Conservation (phyloP, 2,797 vertebrate genomes). For the Phoebastria nigripes region DNA sequence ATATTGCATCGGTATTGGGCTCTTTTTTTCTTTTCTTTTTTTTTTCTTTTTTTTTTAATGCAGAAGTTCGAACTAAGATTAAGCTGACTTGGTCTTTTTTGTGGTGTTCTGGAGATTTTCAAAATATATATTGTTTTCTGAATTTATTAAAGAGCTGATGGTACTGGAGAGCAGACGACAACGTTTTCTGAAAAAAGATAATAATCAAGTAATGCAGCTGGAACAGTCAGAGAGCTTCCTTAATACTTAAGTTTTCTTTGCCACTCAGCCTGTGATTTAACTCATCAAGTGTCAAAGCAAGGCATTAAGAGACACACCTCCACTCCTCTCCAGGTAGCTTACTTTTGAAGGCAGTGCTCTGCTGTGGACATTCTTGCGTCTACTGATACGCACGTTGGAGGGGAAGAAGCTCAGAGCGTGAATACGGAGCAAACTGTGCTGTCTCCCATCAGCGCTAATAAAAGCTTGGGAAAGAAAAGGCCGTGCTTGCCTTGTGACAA, state of each 20-base stretch:
- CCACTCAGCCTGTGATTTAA: not conserved
- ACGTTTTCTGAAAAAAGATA: not conserved
- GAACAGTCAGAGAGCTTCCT: not conserved
- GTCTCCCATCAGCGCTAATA: not conserved
- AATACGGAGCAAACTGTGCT: not conserved
- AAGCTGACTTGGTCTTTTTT: not conserved
- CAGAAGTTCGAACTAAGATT: not conserved
- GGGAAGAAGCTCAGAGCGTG: not conserved
- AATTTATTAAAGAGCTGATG: not conserved
- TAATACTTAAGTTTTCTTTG: not conserved
- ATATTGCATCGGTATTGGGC: not conserved
- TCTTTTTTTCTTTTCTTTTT: not conserved
- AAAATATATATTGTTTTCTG: not conserved
- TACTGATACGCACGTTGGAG: fast-evolving
- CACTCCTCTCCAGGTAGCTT: not conserved
- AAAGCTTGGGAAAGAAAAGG: not conserved
- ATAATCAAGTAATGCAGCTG: not conserved
- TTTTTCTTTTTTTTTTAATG: not conserved
- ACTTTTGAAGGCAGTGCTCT: not conserved
- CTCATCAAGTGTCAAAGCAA: not conserved
- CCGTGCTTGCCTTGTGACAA: not conserved
- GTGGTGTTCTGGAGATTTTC: not conserved
- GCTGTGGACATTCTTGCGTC: not conserved
- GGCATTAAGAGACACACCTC: not conserved
- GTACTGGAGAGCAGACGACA: not conserved